These are phyloP conservation scores for Larimichthys polyactis DNA, from an alignment of 2,113 vertebrate genomes.

Conservation along the genomic window DNA sequence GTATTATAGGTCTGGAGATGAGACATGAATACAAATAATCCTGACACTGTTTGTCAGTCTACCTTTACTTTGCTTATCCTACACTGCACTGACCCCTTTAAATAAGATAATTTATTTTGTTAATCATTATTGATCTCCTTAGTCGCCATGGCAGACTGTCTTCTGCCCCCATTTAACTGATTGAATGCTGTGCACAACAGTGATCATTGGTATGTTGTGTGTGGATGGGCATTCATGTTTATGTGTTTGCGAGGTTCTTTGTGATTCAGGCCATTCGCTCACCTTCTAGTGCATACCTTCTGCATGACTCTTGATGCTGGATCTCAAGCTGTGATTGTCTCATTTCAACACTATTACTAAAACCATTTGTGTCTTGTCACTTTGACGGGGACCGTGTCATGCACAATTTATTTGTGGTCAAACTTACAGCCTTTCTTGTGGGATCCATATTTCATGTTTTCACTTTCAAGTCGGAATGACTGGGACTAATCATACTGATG, in stretches of 20 bases:
- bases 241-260: slow-evolving; percentile 48
- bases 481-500: slow-evolving; percentile 12
- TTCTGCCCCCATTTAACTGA: slow-evolving; percentile 14
- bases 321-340: slow-evolving; percentile 47
- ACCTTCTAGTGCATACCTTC: slow-evolving; percentile 47
- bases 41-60: neutral
- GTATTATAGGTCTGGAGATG: slow-evolving; percentile 3
- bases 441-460: slow-evolving; percentile 38
- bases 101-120: slow-evolving; percentile 29
- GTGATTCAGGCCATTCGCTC: slow-evolving; percentile 52
- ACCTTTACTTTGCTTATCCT: slow-evolving; percentile 19
- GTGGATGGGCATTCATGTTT: slow-evolving; percentile 25
- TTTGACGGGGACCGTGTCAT: slow-evolving; percentile 38
- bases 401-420: slow-evolving; percentile 27
- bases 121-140: slow-evolving; percentile 37
- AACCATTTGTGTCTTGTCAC: slow-evolving; percentile 49
- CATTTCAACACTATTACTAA: slow-evolving; percentile 36
- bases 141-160: slow-evolving; percentile 5
- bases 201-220: slow-evolving; percentile 2
- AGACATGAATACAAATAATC: neutral
- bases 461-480: slow-evolving; percentile 36
- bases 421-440: slow-evolving; percentile 36
- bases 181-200: slow-evolving; percentile 4
- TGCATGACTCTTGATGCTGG: slow-evolving; percentile 42
- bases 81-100: neutral